These are phyloP conservation scores for Eulemur rubriventer DNA, from an alignment of 2,797 vertebrate species.

Conservation along the genomic window DNA sequence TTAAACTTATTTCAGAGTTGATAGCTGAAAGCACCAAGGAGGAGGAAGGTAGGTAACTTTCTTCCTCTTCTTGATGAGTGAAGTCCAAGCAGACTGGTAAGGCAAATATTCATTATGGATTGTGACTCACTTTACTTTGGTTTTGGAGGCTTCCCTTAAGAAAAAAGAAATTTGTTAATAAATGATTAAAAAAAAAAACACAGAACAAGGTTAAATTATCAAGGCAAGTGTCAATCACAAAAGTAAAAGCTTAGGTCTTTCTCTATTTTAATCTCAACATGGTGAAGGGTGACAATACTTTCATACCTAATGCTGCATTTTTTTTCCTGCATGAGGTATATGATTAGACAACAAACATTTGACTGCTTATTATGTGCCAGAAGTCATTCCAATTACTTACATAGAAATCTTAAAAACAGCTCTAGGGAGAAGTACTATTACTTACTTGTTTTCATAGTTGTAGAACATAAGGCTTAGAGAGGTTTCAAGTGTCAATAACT, in stretches of 20 bases:
- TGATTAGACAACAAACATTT: neutral
- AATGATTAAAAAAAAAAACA: conserved; percentile 43
- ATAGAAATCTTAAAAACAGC: neutral
- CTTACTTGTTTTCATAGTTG: conserved; percentile 2
- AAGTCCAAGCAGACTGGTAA: conserved; percentile 64
- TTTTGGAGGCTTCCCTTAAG: conserved; percentile 82
- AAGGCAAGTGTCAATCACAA: conserved; percentile 66
- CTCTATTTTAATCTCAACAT: conserved; percentile 14
- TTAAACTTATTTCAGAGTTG: conserved; percentile 54
- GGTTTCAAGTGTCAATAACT: neutral
- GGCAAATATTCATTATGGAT: conserved; percentile 46
- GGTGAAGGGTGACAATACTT: neutral
- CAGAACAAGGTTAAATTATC: conserved; percentile 51
- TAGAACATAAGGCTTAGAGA: neutral
- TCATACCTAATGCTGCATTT: neutral
- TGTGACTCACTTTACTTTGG: conserved; percentile 77
- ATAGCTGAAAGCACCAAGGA: conserved; percentile 14
- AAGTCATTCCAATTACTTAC: neutral
- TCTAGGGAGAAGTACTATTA: neutral
- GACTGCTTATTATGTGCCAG: neutral
- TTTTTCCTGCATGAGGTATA: neutral
- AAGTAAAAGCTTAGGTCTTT: conserved; percentile 2
- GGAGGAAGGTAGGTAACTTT: conserved; percentile 52
- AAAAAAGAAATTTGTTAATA: conserved; percentile 84
- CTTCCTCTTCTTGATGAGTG: conserved; percentile 69